Percentiles rank a stretch among this genome's conserved stretches.
Conservation (phyloP, 2,797 vertebrate species). For the Sebastes diploproa region DNA sequence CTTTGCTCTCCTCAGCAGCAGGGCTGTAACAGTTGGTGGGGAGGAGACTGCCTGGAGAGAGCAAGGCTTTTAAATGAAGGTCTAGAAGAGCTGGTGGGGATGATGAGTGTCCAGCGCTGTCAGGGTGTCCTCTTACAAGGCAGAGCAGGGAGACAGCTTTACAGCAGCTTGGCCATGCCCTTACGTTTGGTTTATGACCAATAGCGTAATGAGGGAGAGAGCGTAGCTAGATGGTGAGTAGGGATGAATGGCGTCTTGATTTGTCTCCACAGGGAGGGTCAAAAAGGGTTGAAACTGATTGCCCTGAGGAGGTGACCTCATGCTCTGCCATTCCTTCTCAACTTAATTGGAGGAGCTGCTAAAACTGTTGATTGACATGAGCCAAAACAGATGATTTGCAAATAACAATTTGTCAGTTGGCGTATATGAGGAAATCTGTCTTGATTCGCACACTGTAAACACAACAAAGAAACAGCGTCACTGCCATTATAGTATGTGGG, state of each 20-base stretch:
- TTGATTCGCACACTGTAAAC: background rate
- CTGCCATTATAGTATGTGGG: background rate
- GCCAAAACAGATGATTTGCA: background rate
- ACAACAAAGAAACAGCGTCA: conserved; percentile 9
- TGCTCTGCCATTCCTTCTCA: background rate
- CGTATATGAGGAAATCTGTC: background rate
- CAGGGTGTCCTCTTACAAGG: conserved; percentile 16
- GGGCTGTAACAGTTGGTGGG: conserved; percentile 28
- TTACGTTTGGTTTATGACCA: conserved; percentile 40
- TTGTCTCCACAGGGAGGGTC: conserved; percentile 23
- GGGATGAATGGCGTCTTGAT: conserved; percentile 20
- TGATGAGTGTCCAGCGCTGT: conserved; percentile 32
- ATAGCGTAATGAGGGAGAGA: conserved; percentile 1
- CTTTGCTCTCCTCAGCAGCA: conserved; percentile 31
- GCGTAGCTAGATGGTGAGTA: background rate
- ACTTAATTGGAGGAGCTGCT: conserved; percentile 8
- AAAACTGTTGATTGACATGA: background rate
- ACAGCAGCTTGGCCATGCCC: conserved; percentile 23
- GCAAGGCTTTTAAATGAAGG: conserved; percentile 17
- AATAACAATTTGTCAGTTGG: background rate
- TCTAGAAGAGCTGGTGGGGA: conserved; percentile 8
- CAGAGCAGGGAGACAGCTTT: conserved; percentile 36
- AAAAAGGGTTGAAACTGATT: conserved; percentile 18
- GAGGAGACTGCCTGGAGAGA: background rate
- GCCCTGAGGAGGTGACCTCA: conserved; percentile 11